Evolutionary conservation across 2,888 invertebrate species (phyloP).

Genomic region (Parnassius mnemosyne): DNA sequence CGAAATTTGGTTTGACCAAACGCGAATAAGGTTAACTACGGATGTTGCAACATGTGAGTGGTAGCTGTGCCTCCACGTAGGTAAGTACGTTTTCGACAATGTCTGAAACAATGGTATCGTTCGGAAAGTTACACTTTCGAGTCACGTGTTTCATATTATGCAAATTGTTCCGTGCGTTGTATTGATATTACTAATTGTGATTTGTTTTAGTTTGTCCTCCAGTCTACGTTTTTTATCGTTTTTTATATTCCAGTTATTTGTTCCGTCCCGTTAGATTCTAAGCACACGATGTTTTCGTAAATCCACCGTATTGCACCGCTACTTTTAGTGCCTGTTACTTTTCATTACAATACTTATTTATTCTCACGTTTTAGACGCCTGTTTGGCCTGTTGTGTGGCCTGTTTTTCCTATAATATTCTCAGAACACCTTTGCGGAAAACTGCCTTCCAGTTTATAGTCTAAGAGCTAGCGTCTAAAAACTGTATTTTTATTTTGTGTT

Average conservation of each 20-base stretch:
- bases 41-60: constrained; percentile 29
- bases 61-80: not conserved
- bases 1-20: constrained; percentile 29
- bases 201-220: constrained; percentile 19
- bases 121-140: constrained; percentile 41
- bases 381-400: too few relatives aligned
- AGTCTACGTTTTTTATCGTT: constrained; percentile 4
- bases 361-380: too few relatives aligned
- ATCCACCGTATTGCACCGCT: constrained; percentile 16
- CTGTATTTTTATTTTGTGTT: too few relatives aligned
- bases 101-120: constrained; percentile 8
- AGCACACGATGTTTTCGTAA: constrained; percentile 2
- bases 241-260: constrained; percentile 1
- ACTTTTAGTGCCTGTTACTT: not conserved
- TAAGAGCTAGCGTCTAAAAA: too few relatives aligned
- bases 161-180: constrained; percentile 60
- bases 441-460: too few relatives aligned
- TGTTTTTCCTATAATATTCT: too few relatives aligned
- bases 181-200: constrained; percentile 41
- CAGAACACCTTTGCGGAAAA: too few relatives aligned
- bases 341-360: too few relatives aligned
- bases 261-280: constrained; percentile 20
- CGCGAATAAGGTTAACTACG: constrained; percentile 33
- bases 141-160: constrained; percentile 54
- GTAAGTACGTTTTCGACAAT: constrained; percentile 31